These are phyloP conservation scores for Agrochola macilenta DNA, from an alignment of 2,888 invertebrate genomes.

Conservation along the genomic window DNA sequence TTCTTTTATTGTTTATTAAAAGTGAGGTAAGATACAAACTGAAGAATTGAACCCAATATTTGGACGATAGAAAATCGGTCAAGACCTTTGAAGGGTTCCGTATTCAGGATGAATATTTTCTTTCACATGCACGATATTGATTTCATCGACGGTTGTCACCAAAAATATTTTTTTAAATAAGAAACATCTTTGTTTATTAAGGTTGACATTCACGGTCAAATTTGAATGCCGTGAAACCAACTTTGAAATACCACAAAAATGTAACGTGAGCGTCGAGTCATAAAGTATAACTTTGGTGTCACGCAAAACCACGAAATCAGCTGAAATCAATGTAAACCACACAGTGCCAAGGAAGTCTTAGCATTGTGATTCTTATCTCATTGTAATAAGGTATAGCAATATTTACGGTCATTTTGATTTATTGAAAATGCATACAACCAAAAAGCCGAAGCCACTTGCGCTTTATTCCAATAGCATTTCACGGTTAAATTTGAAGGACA, in stretches of 20 bases:
- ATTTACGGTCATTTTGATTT: not conserved
- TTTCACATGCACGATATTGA: not conserved
- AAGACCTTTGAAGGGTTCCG: not conserved
- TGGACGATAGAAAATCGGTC: not conserved
- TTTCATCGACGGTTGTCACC: not conserved
- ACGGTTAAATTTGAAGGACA: not conserved
- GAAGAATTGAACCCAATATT: not conserved
- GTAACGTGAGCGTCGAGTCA: not conserved
- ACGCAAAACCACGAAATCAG: not conserved
- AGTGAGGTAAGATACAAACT: slow-evolving; percentile 3
- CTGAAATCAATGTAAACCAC: not conserved
- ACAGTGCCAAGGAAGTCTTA: too few relatives aligned
- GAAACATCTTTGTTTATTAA: not conserved
- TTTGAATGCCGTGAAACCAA: not conserved
- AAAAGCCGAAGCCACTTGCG: not conserved
- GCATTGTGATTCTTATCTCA: not conserved
- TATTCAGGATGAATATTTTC: not conserved
- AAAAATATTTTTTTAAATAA: not conserved
- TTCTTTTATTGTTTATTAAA: slow-evolving; percentile 18
- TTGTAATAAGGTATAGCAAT: not conserved
- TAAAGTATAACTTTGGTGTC: not conserved
- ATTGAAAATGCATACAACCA: not conserved
- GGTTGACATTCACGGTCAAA: not conserved
- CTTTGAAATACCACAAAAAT: not conserved
- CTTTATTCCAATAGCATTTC: not conserved